These are phyloP conservation scores for Elephantulus edwardii DNA, from an alignment of 2,113 vertebrate genomes.

Conservation along the genomic window DNA sequence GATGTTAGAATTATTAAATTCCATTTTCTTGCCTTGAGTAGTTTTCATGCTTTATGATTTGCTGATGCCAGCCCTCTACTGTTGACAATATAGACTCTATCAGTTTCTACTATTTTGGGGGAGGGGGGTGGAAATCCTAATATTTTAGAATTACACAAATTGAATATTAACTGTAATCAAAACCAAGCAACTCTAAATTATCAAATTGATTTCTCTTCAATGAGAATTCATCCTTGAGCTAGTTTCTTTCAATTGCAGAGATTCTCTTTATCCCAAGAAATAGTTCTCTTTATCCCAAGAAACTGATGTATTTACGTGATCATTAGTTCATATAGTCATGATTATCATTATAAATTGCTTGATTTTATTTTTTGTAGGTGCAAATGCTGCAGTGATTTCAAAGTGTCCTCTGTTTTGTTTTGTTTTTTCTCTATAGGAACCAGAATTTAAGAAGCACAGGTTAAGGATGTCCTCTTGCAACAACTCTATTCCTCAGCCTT, in stretches of 20 bases:
- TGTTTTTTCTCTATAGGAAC: conserved; percentile 59
- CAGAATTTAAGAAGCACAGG: not conserved
- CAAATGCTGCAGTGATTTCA: not conserved
- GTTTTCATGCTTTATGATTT: not conserved
- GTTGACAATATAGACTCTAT: not conserved
- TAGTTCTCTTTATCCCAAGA: not conserved
- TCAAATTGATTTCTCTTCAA: not conserved
- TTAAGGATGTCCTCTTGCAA: conserved; percentile 60
- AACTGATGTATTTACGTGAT: not conserved
- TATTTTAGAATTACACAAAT: not conserved
- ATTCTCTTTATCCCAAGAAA: too few species aligned
- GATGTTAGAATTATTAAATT: not conserved
- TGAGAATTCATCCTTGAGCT: not conserved
- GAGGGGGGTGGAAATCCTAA: too few species aligned
- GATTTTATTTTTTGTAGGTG: not conserved
- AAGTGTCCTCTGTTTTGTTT: not conserved
- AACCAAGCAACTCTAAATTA: not conserved
- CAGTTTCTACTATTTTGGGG: not conserved
- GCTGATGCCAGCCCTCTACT: not conserved
- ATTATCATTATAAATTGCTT: not conserved
- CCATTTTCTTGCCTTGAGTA: not conserved
- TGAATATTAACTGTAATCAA: not conserved
- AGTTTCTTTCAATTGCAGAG: not conserved
- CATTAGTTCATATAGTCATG: not conserved
- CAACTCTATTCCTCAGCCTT: conserved; percentile 45